A percentile compares a stretch with the other conserved stretches of the same genome.
Evolutionary conservation across 2,113 vertebrate species (phyloP).

Genomic region (Atherinomorus stipes): DNA sequence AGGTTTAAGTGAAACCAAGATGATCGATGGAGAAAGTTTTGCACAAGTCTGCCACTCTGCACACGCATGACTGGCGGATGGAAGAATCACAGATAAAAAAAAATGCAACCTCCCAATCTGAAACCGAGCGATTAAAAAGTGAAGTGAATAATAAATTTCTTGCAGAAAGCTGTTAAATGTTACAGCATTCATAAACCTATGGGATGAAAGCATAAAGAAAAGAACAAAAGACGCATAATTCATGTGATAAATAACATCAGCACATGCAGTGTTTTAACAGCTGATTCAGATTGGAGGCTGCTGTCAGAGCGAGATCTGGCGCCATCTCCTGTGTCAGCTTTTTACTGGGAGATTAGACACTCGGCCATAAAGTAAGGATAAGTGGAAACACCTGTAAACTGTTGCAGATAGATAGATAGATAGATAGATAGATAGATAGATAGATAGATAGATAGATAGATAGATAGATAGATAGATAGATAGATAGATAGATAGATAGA

Average conservation of each 20-base stretch:
- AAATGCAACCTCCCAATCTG: background rate
- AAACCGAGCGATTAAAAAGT: background rate
- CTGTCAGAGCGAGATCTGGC: constrained; percentile 16
- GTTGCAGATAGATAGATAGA: background rate
- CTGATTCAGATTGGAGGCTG: background rate
- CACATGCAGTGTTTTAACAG: background rate
- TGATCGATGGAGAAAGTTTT: constrained; percentile 31
- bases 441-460: background rate
- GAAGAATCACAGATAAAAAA: background rate
- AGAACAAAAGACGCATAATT: background rate
- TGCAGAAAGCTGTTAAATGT: background rate
- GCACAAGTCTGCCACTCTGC: background rate
- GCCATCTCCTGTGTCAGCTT: constrained; percentile 46
- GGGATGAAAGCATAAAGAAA: background rate
- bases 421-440: background rate
- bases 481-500: too few relatives aligned
- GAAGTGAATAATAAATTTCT: constrained; percentile 12
- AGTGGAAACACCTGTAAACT: background rate
- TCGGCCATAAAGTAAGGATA: background rate
- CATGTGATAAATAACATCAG: constrained; percentile 2
- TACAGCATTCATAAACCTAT: background rate
- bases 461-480: too few relatives aligned
- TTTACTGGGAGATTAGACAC: constrained; percentile 7
- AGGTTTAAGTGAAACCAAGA: background rate
- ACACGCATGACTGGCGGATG: background rate